Conservation (phyloP, 2,797 vertebrate species). For the Okamejei kenojei region DNA sequence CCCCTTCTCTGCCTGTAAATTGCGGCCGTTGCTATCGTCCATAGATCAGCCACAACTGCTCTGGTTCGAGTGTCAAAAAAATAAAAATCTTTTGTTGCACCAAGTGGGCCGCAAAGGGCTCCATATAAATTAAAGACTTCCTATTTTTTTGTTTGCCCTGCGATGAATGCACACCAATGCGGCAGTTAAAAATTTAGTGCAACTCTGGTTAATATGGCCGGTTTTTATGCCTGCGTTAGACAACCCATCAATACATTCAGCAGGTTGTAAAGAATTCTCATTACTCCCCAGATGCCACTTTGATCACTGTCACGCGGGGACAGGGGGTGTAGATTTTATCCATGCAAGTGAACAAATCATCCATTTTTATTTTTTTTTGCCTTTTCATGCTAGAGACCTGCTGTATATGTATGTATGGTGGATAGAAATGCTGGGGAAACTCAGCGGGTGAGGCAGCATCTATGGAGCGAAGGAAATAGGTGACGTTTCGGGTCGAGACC, state of each 20-base stretch:
- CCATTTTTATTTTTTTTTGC: neutral
- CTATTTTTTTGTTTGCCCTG: neutral
- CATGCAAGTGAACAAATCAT: neutral
- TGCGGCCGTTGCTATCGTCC: too few species aligned
- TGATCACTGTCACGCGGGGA: neutral
- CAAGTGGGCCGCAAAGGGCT: too few species aligned
- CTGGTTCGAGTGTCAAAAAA: too few species aligned
- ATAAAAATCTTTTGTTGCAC: too few species aligned
- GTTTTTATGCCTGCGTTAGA: neutral
- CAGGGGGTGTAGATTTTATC: neutral
- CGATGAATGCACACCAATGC: neutral
- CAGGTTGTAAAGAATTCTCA: neutral
- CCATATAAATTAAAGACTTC: too few species aligned
- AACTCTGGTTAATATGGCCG: neutral
- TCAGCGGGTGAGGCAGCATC: too few species aligned
- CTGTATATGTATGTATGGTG: neutral
- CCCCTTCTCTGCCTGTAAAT: too few species aligned
- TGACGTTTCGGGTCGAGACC: too few species aligned
- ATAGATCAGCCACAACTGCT: too few species aligned
- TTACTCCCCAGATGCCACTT: neutral
- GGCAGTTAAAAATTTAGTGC: neutral
- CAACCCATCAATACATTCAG: neutral
- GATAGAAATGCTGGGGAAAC: too few species aligned
- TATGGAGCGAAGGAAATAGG: too few species aligned
- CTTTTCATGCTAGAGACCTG: neutral